Percentiles rank a stretch among this genome's conserved stretches.
phyloP scores from a whole-genome alignment of 2,113 vertebrate species.

The Microtus ochrogaster region DNA sequence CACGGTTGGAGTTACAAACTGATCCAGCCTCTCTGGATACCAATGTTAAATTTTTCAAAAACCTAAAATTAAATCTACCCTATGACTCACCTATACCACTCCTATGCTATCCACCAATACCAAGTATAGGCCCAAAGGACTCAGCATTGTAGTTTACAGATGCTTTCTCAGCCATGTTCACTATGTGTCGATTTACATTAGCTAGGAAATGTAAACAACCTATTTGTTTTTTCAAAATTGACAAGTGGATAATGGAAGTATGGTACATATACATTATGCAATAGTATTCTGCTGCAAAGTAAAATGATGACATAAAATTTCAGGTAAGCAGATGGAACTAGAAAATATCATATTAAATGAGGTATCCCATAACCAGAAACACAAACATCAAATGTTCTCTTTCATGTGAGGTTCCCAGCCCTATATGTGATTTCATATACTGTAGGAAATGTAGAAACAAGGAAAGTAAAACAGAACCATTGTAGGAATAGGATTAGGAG shows the following conservation, averaged over 20 bases:
- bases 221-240: neutral
- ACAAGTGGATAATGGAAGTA: neutral
- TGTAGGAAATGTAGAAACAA: neutral
- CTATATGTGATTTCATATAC: neutral
- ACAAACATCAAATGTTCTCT: neutral
- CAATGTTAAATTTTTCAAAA: neutral
- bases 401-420: neutral
- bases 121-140: neutral
- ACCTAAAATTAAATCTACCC: neutral
- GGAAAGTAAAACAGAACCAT: neutral
- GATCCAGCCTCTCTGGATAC: neutral
- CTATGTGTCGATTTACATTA: neutral
- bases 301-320: neutral
- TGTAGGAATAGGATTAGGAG: neutral
- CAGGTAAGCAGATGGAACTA: neutral
- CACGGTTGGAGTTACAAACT: neutral
- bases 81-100: neutral
- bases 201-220: neutral
- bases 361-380: neutral
- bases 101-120: too few species aligned
- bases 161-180: neutral
- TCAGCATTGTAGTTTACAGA: neutral
- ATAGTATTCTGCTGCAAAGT: neutral
- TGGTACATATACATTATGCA: neutral
- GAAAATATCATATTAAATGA: neutral